Conservation (phyloP, 2,797 vertebrate genomes). For the Brachyrhaphis roseni region DNA sequence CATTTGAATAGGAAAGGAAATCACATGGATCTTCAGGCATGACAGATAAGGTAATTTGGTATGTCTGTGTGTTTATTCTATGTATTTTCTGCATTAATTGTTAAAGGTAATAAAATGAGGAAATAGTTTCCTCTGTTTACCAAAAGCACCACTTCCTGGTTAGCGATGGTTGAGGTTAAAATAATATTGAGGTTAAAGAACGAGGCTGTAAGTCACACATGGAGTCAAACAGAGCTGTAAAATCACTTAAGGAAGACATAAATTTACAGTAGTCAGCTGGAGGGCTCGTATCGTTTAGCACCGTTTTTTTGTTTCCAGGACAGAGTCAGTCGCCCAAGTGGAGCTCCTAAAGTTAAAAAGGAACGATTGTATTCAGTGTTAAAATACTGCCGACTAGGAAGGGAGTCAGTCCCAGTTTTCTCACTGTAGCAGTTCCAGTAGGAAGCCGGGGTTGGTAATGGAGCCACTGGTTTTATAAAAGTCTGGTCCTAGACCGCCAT, state of each 20-base stretch:
- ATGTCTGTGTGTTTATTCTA: not conserved
- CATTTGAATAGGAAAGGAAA: not conserved
- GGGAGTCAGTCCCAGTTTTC: not conserved
- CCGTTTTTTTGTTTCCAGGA: conserved; percentile 11
- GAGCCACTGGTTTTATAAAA: not conserved
- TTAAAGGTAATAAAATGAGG: not conserved
- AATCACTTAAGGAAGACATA: conserved; percentile 13
- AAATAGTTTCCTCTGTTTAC: conserved; percentile 3
- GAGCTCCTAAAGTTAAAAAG: not conserved
- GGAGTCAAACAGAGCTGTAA: conserved; percentile 20
- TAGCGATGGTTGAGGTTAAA: conserved; percentile 17
- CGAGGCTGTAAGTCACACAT: conserved; percentile 15
- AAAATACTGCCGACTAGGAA: not conserved
- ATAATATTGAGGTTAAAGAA: conserved; percentile 26
- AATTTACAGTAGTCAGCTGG: conserved; percentile 22
- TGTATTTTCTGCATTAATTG: not conserved
- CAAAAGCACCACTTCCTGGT: conserved; percentile 1
- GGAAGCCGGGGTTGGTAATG: not conserved
- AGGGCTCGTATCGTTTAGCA: conserved; percentile 2
- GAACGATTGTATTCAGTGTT: not conserved
- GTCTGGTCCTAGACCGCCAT: not conserved
- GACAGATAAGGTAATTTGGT: not conserved
- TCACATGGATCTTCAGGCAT: not conserved
- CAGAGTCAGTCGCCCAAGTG: conserved; percentile 8
- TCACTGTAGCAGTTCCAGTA: not conserved